These are phyloP conservation scores for Pachyrhynchus sulphureomaculatus DNA, from an alignment of 1,140 invertebrate species.

Conservation along the genomic window DNA sequence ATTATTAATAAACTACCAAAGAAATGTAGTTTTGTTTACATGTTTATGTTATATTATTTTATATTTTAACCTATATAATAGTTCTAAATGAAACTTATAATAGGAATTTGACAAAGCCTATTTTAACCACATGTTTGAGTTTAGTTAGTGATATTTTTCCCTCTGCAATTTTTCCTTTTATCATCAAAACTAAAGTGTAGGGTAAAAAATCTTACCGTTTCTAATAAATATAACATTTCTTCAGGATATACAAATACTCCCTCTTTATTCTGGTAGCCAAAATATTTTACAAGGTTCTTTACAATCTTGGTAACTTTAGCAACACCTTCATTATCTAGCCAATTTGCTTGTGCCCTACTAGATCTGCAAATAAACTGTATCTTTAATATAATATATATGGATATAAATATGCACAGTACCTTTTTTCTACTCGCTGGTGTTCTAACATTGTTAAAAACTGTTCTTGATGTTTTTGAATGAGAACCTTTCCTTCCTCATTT, in stretches of 20 bases:
- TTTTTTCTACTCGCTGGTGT: slow-evolving; percentile 37
- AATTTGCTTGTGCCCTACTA: slow-evolving; percentile 31
- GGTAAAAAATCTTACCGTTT: slow-evolving; percentile 49
- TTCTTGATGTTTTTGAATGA: slow-evolving; percentile 22
- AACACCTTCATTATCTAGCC: slow-evolving; percentile 30
- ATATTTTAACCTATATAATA: no score
- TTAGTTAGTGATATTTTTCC: no score
- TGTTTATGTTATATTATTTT: no score
- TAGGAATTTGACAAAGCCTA: no score
- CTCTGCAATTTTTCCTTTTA: no score
- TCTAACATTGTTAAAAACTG: slow-evolving; percentile 32
- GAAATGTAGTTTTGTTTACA: no score
- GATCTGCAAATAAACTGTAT: slow-evolving; percentile 28
- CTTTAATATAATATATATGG: not conserved
- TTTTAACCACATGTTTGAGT: no score
- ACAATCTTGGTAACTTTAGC: slow-evolving; percentile 37
- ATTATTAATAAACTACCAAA: no score
- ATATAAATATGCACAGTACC: slow-evolving; percentile 25
- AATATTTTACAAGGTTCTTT: slow-evolving; percentile 33
- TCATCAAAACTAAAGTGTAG: no score
- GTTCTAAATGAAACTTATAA: no score
- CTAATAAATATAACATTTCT: slow-evolving; percentile 48
- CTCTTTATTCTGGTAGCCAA: slow-evolving; percentile 40
- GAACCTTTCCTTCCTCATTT: slow-evolving; percentile 20
- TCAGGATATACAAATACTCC: slow-evolving; percentile 44